Evolutionary conservation across 2,113 vertebrate genomes (phyloP), one percentile per base, ranked within the genome.

Genomic region (Otis tarda): DNA sequence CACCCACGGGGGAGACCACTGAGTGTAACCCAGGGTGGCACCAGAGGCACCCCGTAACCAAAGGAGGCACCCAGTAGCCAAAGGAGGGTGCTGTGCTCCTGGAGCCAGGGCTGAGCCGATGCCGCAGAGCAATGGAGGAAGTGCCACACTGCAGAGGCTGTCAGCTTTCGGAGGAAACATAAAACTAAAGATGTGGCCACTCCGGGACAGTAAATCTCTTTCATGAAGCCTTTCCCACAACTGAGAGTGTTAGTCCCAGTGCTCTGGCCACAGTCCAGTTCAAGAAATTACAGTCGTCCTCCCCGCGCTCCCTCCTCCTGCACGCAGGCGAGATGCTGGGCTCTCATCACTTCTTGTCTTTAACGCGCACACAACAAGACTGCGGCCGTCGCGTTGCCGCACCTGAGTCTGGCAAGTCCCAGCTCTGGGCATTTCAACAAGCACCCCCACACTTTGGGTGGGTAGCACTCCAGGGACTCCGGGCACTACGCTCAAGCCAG

Each of bases 161-260:
- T 94, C 94, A 95, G 18, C 77, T 89, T 86, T 65, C 50, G 80
- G 92, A 96, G 92, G 95, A 97, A 96, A 96, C 55, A 96, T 97
- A 96, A 97, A 97, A 97, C 92, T 87, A 78, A 94, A 94, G 96
- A 94, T 95, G 95, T 96, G 95, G 95, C 94, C 96, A 91, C 96
- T 96, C 86, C 92, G 95, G 94, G 95, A 96, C 94, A 96, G 95
- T 96, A 96, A 96, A 94, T 96, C 92, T 95, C 89, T 94, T 90
- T 95, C 94, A 94, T 84, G 94, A 96, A 94, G 94, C 90, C 80
- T 92, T 96, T 97, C 95, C 95, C 96, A 97, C 95, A 96, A 95
- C 95, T 95, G 92, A 92, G 80, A 96, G 92, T 81, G 90, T 84
- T 90, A 94, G 95, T 78, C 87, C 68, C 83, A 86, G 67, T 2